Evolutionary conservation across 2,888 invertebrate genomes (phyloP), one percentile per base, ranked within the genome.

Genomic region (Phytoseiulus persimilis): DNA sequence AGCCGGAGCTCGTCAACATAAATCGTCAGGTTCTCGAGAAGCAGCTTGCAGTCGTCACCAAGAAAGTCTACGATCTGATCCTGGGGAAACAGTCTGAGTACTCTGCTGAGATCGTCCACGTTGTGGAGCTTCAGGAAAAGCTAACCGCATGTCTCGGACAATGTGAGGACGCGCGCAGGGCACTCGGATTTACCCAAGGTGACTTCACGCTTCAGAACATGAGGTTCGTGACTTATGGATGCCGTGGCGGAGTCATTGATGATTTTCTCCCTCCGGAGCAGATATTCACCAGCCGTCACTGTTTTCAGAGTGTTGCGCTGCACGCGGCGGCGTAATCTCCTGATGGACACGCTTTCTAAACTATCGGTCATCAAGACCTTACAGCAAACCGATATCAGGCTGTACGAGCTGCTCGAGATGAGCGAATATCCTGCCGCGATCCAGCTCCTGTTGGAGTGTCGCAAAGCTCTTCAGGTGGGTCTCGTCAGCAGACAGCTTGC

Each of bases 371-470:
- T 87, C 23, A 87, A 87, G 14, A 87, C 87, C n/a, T 23, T 87
- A 94, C 95, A 96, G 93, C 95, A 95, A 91, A 97, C 97, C 0
- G 97, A 97, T 92, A 95, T 95, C 89, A 95, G 96, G 92, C 94
- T 97, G 0, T 95, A 96, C 89, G 95, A 96, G 91, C 93, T 98
- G 90, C 92, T 98, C 91, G 93, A 93, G 91, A 92, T 94, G 90
- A 96, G 95, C 92, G 96, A 95, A 91, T 98, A 96, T 93, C 95
- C 96, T 31, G 96, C 95, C 89, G 98, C 98, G 0, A 98, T 98
- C 90, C 95, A 96, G n/a, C 93, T 98, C 39, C 94, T 98, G 90
- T 93, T 97, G 65, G 96, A 96, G 92, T 97, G 97, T 92, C 96
- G 96, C 92, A 95, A 95, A 92, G 96, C 96, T 0, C 92, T 96